Evolutionary conservation across 2,797 vertebrate species (phyloP), one percentile per base, ranked within the genome.

Genomic region (Tachyglossus aculeatus): DNA sequence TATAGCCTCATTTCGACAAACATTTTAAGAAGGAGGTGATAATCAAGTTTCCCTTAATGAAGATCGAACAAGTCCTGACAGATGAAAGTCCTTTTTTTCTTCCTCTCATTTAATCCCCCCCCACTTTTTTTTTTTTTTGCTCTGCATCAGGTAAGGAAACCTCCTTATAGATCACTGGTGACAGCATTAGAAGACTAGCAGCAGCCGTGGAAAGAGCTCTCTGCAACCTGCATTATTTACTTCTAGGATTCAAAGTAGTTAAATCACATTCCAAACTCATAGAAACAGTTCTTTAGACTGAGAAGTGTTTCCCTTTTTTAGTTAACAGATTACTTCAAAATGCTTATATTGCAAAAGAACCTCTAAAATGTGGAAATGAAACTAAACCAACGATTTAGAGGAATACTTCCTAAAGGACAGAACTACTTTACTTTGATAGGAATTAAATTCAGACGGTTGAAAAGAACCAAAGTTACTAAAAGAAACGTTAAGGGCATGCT

Each of bases 31-130:
- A 18, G 27, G 53, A 53, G 59, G 67, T 48, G n/a, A 39, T 64
- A 45, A 43, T 67, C 76, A 13, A 71, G 74, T 77, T 77, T 41
- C 48, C 57, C 19, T 29, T 24, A 16, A 19, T 13, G 37, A 77
- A 59, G 43, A 11, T 12, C 6, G 9, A 55, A 27, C 13, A 0
- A 36, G 71, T 53, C 55, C 47, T 14, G n/a, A 63, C 62, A 29
- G 24, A 47, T 14, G 8, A 10, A 16, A 10, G 19, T 29, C n/a
- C n/a, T n/a, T n/a, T n/a, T n/a, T n/a, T n/a, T n/a, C n/a, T n/a
- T n/a, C n/a, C n/a, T n/a, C n/a, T 24, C 25, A 2, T 13, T 1
- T 36, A 37, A 37, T 50, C 21, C 13, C 69, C 8, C 21, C 22
- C 3, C 0, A 1, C 21, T 16, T 25, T 32, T 9, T 9, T 16